phyloP scores from a whole-genome alignment of 1,140 invertebrate species.

The Euwallacea similis region DNA sequence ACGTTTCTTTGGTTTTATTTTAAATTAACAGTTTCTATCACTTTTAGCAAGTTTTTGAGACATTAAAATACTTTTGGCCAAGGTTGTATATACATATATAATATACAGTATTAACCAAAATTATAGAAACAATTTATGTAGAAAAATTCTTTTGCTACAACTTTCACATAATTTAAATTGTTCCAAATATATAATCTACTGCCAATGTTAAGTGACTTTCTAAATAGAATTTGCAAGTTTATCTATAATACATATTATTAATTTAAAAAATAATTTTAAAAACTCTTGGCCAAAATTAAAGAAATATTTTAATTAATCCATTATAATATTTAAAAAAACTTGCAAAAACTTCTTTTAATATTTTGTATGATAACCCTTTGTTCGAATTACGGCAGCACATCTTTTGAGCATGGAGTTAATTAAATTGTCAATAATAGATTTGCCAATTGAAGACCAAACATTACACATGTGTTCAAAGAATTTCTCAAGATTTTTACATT shows the following conservation, averaged over 20 bases:
- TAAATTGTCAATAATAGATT: no score
- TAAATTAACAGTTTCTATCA: no score
- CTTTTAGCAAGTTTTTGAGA: no score
- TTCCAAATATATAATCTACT: background rate
- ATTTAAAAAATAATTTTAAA: background rate
- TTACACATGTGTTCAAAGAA: background rate
- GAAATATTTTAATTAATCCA: constrained; percentile 1
- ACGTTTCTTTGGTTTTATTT: no score
- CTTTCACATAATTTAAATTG: background rate
- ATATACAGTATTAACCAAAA: background rate
- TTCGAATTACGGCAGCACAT: no score
- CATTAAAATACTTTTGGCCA: no score
- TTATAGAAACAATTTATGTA: constrained; percentile 3
- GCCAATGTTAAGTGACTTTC: background rate
- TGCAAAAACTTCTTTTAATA: background rate
- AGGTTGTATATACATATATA: background rate
- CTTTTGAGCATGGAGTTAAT: no score
- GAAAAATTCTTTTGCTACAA: background rate
- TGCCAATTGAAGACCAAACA: background rate
- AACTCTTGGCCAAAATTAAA: constrained; percentile 2
- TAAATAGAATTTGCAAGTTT: background rate
- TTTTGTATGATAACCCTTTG: no score
- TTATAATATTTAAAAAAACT: background rate
- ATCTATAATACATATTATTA: background rate
- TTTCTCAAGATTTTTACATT: constrained; percentile 1